Evolutionary conservation across 2,797 vertebrate species (phyloP).

Genomic region (Pipistrellus pipistrellus): DNA sequence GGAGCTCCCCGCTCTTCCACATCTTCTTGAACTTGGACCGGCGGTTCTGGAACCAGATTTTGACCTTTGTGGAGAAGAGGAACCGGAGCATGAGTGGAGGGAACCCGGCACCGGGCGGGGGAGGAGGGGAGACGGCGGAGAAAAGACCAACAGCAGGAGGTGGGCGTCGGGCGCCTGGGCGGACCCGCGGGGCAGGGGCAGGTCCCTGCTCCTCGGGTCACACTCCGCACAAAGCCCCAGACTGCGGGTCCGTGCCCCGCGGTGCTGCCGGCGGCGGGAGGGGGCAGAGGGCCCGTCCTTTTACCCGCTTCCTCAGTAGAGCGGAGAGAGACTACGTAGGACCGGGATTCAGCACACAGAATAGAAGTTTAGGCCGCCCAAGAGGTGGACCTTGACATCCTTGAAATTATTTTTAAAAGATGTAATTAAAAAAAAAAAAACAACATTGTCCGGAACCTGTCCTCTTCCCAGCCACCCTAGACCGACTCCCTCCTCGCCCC

Average conservation of each 20-base stretch:
- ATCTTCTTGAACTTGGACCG: constrained; percentile 99
- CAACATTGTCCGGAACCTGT: not conserved
- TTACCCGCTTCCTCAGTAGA: constrained; percentile 42
- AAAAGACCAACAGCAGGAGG: not conserved
- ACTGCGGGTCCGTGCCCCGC: accelerated
- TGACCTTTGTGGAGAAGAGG: constrained; percentile 90
- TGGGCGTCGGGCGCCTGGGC: not conserved
- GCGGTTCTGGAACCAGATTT: constrained; percentile 99
- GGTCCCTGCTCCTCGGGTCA: not conserved
- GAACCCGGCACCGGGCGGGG: not conserved
- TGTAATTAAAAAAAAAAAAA: not conserved
- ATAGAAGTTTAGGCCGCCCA: not conserved
- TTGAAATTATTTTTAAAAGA: not conserved
- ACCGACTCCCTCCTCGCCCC: not conserved
- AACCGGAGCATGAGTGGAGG: constrained; percentile 48
- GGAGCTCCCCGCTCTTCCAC: constrained; percentile 98
- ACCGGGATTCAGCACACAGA: not conserved
- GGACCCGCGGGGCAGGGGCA: not conserved
- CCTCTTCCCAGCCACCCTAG: not conserved
- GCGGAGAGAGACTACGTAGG: not conserved
- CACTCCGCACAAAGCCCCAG: not conserved
- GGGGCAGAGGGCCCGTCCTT: not conserved
- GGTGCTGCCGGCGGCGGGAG: not conserved
- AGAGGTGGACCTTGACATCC: not conserved
- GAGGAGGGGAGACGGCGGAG: not conserved